Percentiles rank a stretch among this genome's conserved stretches.
Evolutionary conservation across 2,113 vertebrate genomes (phyloP).

Genomic region (Otocyon megalotis): DNA sequence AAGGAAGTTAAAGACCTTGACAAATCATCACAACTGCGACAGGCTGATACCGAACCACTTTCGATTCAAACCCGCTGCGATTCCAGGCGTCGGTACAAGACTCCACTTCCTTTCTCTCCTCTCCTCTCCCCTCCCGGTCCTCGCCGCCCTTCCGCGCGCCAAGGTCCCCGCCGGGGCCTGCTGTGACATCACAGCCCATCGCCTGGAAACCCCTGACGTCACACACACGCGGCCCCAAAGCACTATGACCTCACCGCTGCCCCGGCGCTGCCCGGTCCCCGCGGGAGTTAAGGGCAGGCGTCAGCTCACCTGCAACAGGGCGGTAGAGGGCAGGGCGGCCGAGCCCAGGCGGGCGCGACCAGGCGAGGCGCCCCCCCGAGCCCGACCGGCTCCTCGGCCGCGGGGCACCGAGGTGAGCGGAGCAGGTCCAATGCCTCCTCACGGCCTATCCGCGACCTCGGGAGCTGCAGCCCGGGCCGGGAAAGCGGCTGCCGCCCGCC

Average conservation of each 20-base stretch:
- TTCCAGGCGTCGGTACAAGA: background rate
- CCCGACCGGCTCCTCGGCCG: background rate
- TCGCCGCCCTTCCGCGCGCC: slow-evolving; percentile 39
- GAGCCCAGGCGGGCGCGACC: background rate
- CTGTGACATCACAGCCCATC: slow-evolving; percentile 59
- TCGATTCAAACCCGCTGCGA: background rate
- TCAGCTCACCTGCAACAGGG: slow-evolving; percentile 64
- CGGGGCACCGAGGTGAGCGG: background rate
- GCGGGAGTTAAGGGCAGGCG: background rate
- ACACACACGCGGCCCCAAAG: slow-evolving; percentile 7
- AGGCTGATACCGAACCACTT: slow-evolving; percentile 32
- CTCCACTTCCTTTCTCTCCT: slow-evolving; percentile 49
- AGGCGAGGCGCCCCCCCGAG: background rate
- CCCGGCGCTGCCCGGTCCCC: background rate
- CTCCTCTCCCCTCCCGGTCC: slow-evolving; percentile 18
- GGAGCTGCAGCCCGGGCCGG: background rate
- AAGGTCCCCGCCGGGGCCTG: slow-evolving; percentile 47
- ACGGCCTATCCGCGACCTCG: slow-evolving; percentile 38
- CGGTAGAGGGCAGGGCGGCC: background rate
- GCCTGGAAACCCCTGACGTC: slow-evolving; percentile 59
- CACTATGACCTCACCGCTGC: slow-evolving; percentile 53
- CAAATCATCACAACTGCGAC: background rate
- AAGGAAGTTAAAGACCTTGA: slow-evolving; percentile 44
- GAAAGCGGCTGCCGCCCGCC: background rate
- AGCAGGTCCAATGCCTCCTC: background rate